Base-by-base conservation (phyloP, 2,797 vertebrate species). In the Sebastes goodei region DNA sequence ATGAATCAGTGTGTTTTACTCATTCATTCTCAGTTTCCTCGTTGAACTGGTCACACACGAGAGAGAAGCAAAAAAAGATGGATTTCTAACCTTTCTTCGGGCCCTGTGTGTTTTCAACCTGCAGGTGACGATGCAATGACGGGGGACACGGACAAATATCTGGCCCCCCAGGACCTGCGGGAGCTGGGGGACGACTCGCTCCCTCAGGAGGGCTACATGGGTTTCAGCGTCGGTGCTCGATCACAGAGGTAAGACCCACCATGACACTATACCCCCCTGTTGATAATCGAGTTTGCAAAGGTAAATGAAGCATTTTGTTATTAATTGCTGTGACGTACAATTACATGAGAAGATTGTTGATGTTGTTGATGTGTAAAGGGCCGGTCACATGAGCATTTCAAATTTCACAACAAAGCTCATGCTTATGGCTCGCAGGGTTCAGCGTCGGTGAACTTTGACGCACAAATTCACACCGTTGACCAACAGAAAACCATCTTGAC, bases 81-180 rank as follows among this genome's bases (percentile, higher is more conserved):
- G 10, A 63, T n/a, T 2, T 64, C n/a, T 68, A 42, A 80, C 23
- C 2, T 49, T 56, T 23, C 33, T 1, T 23, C 5, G 1, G 3
- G 38, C 10, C 10, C 20, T 53, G 29, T 88, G 76, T 80, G 78
- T 84, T 74, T 77, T 11, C 14, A 14, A 63, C 86, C 73, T 29
- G 23, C 93, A 99, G 99, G 99, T 96, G 99, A 99, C 74, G 99
- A 99, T 94, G 98, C 97, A 2, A 97, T 99, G 97, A 98, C 98
- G 35, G 98, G 97, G 32, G 98, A 99, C 68, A 98, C 98, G 0
- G 99, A 99, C 93, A 99, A 99, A 71, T 99, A 99, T 86, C 95
- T 99, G 4, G 98, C 98, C 74, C 98, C 99, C 1, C 98, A 99
- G 85, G 99, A 99, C 84, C 96, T 99, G 74, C 96, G 97, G 42